Evolutionary conservation across 2,113 vertebrate genomes (phyloP).

Genomic region (Prunella himalayana): DNA sequence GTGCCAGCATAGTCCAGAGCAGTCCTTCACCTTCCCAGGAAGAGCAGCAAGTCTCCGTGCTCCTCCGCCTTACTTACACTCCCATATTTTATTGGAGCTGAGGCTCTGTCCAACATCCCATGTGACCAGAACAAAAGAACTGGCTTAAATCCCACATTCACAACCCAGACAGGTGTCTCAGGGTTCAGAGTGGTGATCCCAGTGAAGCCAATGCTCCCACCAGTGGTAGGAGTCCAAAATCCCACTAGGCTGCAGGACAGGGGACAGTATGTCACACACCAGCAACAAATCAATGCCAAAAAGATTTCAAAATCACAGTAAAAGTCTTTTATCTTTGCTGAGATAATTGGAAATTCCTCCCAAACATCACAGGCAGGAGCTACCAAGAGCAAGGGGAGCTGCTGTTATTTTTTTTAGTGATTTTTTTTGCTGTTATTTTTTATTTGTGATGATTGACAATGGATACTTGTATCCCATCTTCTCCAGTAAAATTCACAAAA

Average conservation of each 20-base stretch:
- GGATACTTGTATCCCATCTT: background rate
- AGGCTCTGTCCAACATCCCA: background rate
- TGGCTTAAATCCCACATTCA: background rate
- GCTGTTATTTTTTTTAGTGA: no score
- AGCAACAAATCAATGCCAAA: background rate
- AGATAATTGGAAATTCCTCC: background rate
- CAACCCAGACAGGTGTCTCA: background rate
- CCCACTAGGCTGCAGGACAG: background rate
- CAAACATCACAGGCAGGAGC: background rate
- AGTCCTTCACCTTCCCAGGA: no score
- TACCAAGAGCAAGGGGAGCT: rapidly evolving
- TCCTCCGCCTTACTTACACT: background rate
- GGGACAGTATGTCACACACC: rapidly evolving
- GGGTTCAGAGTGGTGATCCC: background rate
- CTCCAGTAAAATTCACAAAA: background rate
- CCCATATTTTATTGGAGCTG: rapidly evolving
- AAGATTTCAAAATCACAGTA: background rate
- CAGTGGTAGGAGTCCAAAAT: background rate
- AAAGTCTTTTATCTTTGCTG: background rate
- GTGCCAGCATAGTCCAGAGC: background rate
- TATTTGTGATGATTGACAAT: background rate
- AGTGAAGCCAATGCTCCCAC: background rate
- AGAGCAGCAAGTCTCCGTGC: background rate
- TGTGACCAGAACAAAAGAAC: background rate
- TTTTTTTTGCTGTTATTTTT: no score